Conservation (phyloP, 1,140 invertebrate species). For the Thrips palmi region DNA sequence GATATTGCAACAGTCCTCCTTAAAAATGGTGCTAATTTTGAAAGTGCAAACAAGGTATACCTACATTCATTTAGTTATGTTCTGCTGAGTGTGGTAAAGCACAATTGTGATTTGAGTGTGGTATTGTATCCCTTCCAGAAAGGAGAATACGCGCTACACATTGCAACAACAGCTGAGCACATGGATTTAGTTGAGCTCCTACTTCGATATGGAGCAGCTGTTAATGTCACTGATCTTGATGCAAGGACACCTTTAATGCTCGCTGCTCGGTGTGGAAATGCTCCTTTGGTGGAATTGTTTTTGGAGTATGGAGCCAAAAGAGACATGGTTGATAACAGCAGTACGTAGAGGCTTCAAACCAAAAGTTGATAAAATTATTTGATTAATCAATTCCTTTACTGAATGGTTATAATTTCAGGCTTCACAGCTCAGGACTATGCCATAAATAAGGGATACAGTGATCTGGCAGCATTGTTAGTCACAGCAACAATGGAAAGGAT, state of each 20-base stretch:
- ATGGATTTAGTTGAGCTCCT: slow-evolving; percentile 32
- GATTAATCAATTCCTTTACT: slow-evolving; percentile 7
- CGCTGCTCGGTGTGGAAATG: slow-evolving; percentile 28
- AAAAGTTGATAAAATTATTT: neutral
- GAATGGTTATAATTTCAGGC: slow-evolving; percentile 13
- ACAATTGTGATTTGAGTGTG: too few species aligned
- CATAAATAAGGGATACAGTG: slow-evolving; percentile 17
- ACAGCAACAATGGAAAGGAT: neutral
- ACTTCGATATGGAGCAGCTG: slow-evolving; percentile 31
- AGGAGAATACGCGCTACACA: slow-evolving; percentile 17
- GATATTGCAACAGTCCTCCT: slow-evolving; percentile 19
- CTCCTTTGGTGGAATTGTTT: slow-evolving; percentile 17
- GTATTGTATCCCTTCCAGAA: slow-evolving; percentile 10
- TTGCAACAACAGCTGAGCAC: slow-evolving; percentile 17
- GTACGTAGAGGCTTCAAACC: slow-evolving; percentile 12
- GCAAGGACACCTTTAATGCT: slow-evolving; percentile 34
- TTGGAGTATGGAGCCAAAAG: slow-evolving; percentile 19
- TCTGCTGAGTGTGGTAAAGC: too few species aligned
- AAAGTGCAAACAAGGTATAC: slow-evolving; percentile 19
- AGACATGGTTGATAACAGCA: slow-evolving; percentile 18
- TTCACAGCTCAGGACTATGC: slow-evolving; percentile 22
- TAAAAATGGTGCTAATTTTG: slow-evolving; percentile 18
- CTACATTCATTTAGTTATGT: too few species aligned
- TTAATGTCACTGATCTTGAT: slow-evolving; percentile 33
- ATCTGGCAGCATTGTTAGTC: slow-evolving; percentile 14